A percentile compares a stretch with the other conserved stretches of the same genome.
Conservation (phyloP, 2,797 vertebrate species). For the Podarcis lilfordi region DNA sequence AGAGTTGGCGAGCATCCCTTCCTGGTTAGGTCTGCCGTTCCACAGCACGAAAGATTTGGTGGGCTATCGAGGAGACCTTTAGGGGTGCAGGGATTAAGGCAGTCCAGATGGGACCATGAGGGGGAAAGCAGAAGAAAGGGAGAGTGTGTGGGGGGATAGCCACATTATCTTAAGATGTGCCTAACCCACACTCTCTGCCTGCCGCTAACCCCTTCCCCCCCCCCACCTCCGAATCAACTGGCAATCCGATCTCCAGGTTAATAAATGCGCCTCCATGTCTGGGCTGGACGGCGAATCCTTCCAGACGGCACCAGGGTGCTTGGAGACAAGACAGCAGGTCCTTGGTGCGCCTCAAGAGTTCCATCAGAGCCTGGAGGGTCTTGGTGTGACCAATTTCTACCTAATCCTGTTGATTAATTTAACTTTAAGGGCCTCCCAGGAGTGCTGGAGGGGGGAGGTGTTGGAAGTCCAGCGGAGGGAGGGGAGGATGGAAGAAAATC, state of each 20-base stretch:
- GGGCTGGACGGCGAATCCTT: slow-evolving; percentile 39
- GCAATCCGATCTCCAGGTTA: slow-evolving; percentile 27
- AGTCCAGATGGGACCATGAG: slow-evolving; percentile 45
- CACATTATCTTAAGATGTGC: slow-evolving; percentile 1
- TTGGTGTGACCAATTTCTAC: slow-evolving; percentile 58
- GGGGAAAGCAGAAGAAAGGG: not conserved
- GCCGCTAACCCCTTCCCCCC: not conserved
- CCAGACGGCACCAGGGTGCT: slow-evolving; percentile 51
- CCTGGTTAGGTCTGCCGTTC: not conserved
- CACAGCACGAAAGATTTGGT: not conserved
- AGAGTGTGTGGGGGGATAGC: not conserved
- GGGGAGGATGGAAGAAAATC: not conserved
- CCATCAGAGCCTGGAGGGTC: slow-evolving; percentile 52
- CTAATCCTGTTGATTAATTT: slow-evolving; percentile 90
- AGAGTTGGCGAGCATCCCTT: too few relatives aligned
- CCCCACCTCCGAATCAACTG: not conserved
- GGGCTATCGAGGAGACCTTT: not conserved
- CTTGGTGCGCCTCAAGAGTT: slow-evolving; percentile 40
- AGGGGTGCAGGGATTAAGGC: not conserved
- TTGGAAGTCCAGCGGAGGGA: not conserved
- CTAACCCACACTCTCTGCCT: not conserved
- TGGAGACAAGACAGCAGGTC: slow-evolving; percentile 43
- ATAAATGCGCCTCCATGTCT: slow-evolving; percentile 62
- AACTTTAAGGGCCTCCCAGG: slow-evolving; percentile 76
- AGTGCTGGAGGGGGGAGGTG: slow-evolving; percentile 10